Evolutionary conservation across 2,113 vertebrate genomes (phyloP), one percentile per base, ranked within the genome.

Genomic region (Pelobates fuscus): DNA sequence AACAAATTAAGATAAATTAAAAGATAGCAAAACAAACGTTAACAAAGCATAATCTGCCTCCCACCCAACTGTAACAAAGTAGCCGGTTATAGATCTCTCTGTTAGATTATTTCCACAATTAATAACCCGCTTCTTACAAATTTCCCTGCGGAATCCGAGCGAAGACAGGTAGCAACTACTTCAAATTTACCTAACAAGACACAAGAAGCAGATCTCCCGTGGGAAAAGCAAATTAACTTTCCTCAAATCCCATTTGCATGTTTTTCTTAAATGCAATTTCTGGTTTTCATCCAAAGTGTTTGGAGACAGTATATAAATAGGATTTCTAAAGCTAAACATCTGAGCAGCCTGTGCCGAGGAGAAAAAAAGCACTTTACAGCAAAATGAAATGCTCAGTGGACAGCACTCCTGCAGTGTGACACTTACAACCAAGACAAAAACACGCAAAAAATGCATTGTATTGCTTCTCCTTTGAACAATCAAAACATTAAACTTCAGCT

Each of bases 161-260:
- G 10, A 41, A 58, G 20, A 46, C 64, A 52, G 65, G 20, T 14
- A 68, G n/a, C 15, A 29, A 24, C 54, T 24, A 59, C 67, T 70
- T 58, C 67, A 70, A 24, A 59, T 70, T 70, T 70, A 70, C 67
- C 44, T 23, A 57, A 20, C 52, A 15, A 57, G 24, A 59, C 14
- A 60, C 24, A 8, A 18, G 18, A 11, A 52, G 17, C 2, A 20
- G 26, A 17, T 18, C 12, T 55, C 67, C 67, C 7, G 15, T 23
- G 18, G 68, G 55, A 44, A 52, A 69, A 11, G 20, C 52, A 21
- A n/a, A 24, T 14, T 44, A 30, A 43, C 68, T 6, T 20, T 43
- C 8, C 17, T 15, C 27, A 32, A 17, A 37, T 14, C 52, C 67
- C 14, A 14, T 21, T 4, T 5, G 23, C 57, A 15, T 29, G 10